phyloP scores from a whole-genome alignment of 2,797 vertebrate genomes.

The Molossus alvarezi region DNA sequence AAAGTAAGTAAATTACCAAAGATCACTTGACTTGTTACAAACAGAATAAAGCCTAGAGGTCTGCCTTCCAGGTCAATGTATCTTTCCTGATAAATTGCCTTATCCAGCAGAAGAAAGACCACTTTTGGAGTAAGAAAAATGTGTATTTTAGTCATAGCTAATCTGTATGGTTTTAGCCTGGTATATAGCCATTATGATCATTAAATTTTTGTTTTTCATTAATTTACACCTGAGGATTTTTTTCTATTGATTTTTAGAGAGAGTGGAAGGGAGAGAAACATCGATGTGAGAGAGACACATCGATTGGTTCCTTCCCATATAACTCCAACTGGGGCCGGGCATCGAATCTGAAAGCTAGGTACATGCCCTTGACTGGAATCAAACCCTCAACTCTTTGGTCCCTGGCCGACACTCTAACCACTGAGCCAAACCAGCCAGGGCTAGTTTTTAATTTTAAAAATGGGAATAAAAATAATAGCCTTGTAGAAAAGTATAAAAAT shows the following conservation, averaged over 20 bases:
- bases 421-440: no score
- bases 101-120: neutral
- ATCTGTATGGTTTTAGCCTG: neutral
- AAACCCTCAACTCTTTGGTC: no score
- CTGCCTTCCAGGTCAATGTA: neutral
- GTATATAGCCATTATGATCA: neutral
- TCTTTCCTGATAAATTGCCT: neutral
- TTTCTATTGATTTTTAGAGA: no score
- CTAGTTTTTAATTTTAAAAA: slow-evolving; percentile 8
- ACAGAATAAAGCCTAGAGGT: neutral
- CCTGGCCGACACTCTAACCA: no score
- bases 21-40: neutral
- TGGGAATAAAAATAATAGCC: neutral
- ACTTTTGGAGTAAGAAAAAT: neutral
- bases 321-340: no score
- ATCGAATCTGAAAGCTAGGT: no score
- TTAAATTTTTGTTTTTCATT: neutral
- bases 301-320: no score
- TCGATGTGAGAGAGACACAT: no score
- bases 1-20: neutral
- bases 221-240: no score
- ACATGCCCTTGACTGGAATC: no score
- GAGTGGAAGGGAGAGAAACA: no score
- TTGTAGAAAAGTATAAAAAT: neutral
- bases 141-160: neutral